Conservation (phyloP, 2,797 vertebrate genomes). For the Smutsia temminckii region DNA sequence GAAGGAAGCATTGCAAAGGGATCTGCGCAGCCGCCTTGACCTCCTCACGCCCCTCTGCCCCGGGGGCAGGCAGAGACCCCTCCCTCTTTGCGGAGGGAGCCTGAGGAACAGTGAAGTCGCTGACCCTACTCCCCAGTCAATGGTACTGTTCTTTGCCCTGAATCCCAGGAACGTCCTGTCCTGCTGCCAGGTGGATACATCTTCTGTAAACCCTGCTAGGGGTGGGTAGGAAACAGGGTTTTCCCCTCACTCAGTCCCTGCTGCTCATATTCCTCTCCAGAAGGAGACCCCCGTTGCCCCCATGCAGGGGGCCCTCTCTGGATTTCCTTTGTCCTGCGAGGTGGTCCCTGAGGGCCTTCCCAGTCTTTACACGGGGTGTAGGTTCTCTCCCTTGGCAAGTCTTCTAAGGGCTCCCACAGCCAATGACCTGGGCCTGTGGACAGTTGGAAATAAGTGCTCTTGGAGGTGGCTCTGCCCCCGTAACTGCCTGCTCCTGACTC, state of each 20-base stretch:
- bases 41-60: not conserved
- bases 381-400: not conserved
- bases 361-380: not conserved
- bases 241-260: not conserved
- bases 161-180: not conserved
- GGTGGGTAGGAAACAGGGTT: not conserved
- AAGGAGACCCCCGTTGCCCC: not conserved
- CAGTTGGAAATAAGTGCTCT: not conserved
- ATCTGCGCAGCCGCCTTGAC: not conserved
- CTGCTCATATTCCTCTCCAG: not conserved
- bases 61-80: not conserved
- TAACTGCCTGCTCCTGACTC: not conserved
- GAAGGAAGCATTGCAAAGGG: not conserved
- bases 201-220: not conserved
- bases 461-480: constrained; percentile 38
- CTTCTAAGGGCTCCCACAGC: not conserved
- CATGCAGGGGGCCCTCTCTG: not conserved
- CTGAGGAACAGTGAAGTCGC: not conserved
- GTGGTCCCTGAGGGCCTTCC: not conserved
- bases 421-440: not conserved
- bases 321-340: not conserved
- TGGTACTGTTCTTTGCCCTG: constrained; percentile 42
- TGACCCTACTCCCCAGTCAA: not conserved
- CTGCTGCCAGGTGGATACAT: not conserved
- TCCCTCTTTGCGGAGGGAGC: not conserved